Percentiles rank a stretch among this genome's conserved stretches.
phyloP scores from a whole-genome alignment of 2,113 vertebrate genomes.

The Parus major region DNA sequence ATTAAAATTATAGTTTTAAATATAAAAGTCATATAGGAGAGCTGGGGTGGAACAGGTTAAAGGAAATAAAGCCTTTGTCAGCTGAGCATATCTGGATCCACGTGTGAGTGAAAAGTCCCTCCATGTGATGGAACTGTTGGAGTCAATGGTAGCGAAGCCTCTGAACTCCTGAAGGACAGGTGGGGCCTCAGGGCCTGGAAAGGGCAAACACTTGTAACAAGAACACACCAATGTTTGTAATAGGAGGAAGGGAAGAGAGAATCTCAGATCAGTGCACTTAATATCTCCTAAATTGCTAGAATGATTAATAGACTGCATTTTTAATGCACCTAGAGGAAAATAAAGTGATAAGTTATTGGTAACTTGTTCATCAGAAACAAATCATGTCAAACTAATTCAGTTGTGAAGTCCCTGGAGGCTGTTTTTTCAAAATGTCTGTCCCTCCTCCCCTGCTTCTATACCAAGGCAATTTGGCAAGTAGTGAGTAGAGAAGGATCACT shows the following conservation, averaged over 20 bases:
- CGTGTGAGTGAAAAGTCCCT: neutral
- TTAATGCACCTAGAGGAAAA: neutral
- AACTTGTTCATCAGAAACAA: slow-evolving; percentile 23
- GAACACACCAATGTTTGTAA: neutral
- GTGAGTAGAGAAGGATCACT: neutral
- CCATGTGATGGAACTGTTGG: neutral
- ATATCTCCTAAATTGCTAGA: neutral
- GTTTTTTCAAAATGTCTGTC: neutral
- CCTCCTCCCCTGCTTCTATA: neutral
- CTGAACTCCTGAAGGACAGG: neutral
- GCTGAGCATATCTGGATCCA: neutral
- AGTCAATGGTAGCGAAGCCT: neutral
- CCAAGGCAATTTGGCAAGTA: neutral
- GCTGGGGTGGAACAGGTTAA: neutral
- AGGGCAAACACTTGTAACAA: neutral
- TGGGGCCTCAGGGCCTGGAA: neutral
- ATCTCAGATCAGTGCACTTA: neutral
- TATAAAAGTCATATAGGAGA: neutral
- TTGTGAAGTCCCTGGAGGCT: neutral
- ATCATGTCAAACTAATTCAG: neutral
- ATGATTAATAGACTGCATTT: slow-evolving; percentile 12
- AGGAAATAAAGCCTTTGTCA: neutral
- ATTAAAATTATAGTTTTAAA: neutral
- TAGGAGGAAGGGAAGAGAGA: neutral
- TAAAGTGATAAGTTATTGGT: neutral